These are phyloP conservation scores for Atta texana DNA, from an alignment of 1,140 invertebrate genomes.

Conservation along the genomic window DNA sequence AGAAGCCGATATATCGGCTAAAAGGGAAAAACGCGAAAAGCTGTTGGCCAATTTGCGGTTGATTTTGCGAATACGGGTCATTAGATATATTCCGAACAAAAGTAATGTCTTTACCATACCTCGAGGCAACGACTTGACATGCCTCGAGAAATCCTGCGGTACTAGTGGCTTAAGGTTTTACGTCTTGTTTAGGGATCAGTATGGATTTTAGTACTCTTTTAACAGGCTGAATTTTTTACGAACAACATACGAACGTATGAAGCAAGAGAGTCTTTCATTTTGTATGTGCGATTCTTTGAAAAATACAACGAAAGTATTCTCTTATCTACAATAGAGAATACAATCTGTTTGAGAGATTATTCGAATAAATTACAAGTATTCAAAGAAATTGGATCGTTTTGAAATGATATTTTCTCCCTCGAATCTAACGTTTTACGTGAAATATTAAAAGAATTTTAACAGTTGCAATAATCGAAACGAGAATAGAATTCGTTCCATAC, in stretches of 20 bases:
- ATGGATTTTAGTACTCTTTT: not conserved
- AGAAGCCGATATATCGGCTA: slow-evolving; percentile 58
- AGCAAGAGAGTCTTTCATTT: not conserved
- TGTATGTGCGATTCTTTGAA: not conserved
- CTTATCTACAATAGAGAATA: not conserved
- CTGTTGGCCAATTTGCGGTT: slow-evolving; percentile 57
- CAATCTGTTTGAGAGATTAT: not conserved
- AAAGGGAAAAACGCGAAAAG: slow-evolving; percentile 44
- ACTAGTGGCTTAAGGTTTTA: not conserved
- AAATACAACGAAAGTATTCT: slow-evolving; percentile 14
- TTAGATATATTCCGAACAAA: slow-evolving; percentile 64
- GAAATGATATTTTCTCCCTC: not conserved
- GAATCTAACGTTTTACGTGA: slow-evolving; percentile 4
- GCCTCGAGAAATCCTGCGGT: not conserved
- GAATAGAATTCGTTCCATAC: not conserved
- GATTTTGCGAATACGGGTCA: slow-evolving; percentile 71
- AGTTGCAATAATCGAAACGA: slow-evolving; percentile 24
- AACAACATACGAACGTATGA: not conserved
- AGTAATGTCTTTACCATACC: slow-evolving; percentile 50
- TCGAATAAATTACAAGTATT: slow-evolving; percentile 16
- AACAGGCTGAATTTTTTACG: slow-evolving; percentile 7
- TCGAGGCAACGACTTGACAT: slow-evolving; percentile 6
- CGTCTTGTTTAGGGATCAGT: not conserved
- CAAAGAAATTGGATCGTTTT: slow-evolving; percentile 9
- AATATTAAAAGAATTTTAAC: slow-evolving; percentile 13